phyloP scores from a whole-genome alignment of 2,888 invertebrate species.

The Muscina levida region DNA sequence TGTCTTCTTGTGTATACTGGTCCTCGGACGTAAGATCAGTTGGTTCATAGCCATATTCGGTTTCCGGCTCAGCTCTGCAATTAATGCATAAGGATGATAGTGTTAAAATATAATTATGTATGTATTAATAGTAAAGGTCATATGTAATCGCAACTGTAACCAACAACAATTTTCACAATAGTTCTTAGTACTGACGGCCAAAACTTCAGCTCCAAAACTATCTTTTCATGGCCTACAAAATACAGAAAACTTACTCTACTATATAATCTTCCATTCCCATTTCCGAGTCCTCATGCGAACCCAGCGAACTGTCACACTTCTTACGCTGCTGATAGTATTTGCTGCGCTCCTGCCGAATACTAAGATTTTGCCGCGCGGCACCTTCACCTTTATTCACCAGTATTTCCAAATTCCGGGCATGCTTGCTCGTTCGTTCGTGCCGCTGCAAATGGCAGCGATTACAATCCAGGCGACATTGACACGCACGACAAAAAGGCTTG shows the following conservation, averaged over 20 bases:
- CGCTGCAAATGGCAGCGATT: slow-evolving; percentile 77
- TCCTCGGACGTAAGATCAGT: slow-evolving; percentile 65
- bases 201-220: too few species aligned
- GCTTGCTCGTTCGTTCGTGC: slow-evolving; percentile 76
- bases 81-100: not conserved
- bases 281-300: slow-evolving; percentile 67
- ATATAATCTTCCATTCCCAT: slow-evolving; percentile 67
- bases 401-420: slow-evolving; percentile 74
- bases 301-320: slow-evolving; percentile 62
- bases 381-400: slow-evolving; percentile 74
- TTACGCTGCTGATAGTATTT: slow-evolving; percentile 75
- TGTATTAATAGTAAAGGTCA: too few species aligned
- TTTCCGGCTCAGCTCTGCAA: slow-evolving; percentile 61
- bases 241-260: slow-evolving; percentile 62
- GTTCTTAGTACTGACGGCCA: too few species aligned
- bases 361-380: slow-evolving; percentile 72
- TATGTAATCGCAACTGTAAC: too few species aligned
- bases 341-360: slow-evolving; percentile 75
- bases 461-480: slow-evolving; percentile 76
- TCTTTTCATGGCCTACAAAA: too few species aligned
- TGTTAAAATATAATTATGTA: too few species aligned
- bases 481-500: slow-evolving; percentile 77
- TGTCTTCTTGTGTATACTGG: slow-evolving; percentile 64
- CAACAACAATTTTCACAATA: not conserved
- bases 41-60: slow-evolving; percentile 65